phyloP scores from a whole-genome alignment of 30 jellyfish, hydroid and myxozoan species.

The Turritopsis dohrnii region DNA sequence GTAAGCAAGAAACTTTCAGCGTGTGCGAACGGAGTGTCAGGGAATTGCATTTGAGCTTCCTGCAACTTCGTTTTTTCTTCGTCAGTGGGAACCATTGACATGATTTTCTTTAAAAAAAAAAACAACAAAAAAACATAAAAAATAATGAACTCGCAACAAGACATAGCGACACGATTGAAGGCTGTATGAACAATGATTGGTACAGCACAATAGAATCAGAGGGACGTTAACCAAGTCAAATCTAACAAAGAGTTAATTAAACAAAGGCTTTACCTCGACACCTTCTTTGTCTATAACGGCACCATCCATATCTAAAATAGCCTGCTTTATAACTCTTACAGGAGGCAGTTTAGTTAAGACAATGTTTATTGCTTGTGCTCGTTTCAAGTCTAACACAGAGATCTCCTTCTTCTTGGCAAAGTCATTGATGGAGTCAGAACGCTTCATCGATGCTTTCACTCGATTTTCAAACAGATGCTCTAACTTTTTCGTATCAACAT shows the following conservation, averaged over 20 bases:
- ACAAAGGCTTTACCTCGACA: constrained; percentile 82
- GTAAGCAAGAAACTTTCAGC: constrained; percentile 92
- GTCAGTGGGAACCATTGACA: constrained; percentile 94
- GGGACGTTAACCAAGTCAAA: too few species aligned
- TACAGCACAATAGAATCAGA: too few species aligned
- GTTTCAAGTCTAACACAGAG: constrained; percentile 71
- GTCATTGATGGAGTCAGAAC: constrained; percentile 86
- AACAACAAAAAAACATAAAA: not conserved
- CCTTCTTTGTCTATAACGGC: constrained; percentile 98
- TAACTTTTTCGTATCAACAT: constrained; percentile 90
- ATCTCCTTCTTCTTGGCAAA: constrained; percentile 69
- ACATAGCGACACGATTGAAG: too few species aligned
- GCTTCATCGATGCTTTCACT: constrained; percentile 38
- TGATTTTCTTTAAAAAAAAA: constrained; percentile 63
- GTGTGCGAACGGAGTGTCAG: constrained; percentile 96
- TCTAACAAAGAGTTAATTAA: too few species aligned
- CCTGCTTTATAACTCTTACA: constrained; percentile 89
- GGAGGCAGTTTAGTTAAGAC: constrained; percentile 96
- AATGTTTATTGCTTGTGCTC: constrained; percentile 98
- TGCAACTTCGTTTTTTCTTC: constrained; percentile 94
- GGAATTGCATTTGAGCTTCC: constrained; percentile 91
- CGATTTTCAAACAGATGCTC: constrained; percentile 97
- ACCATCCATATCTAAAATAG: constrained; percentile 94
- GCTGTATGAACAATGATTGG: too few species aligned
- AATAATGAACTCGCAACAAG: too few species aligned